Base-by-base conservation (phyloP, 2,888 invertebrate genomes). In the Cosmopolites sordidus region DNA sequence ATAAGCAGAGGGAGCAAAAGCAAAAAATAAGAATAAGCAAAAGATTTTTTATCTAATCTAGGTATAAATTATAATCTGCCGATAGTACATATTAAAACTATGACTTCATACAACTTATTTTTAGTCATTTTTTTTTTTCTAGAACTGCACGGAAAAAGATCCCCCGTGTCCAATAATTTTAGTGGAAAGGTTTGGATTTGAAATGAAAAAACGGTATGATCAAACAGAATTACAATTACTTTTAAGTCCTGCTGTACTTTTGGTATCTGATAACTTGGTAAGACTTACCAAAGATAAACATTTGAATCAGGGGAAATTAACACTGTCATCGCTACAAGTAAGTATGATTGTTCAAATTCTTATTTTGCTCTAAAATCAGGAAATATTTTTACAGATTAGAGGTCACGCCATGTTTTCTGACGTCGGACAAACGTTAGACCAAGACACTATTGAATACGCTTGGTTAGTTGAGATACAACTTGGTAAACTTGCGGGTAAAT, bases 321-420 rank as follows among this genome's bases (percentile, higher is more conserved):
- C 92, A 78, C 75, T 93, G 2, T 91, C 92, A 1, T 90, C 91
- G 0, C 79, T 92, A 42, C 91, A 92, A 73, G 82, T 94, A 65
- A 59, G 39, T 46, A 12, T 5, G 6, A 40, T 8, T 6, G 5
- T 16, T 16, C 16, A 33, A 33, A 33, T 33, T 9, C n/a, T n/a
- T 9, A 33, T 3, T 33, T 12, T 12, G 3, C 8, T 3, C 11
- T 33, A 12, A 9, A 33, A 6, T 33, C 3, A 33, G 11, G n/a
- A 5, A 16, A 16, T 16, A 16, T 16, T 15, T 42, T 22, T 48
- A 22, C 8, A 89, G 81, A 82, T 91, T 53, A 82, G 98, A 62
- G 98, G 97, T 0, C 94, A 96, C 71, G 95, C 94, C 0, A 91
- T 95, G 86, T 99, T 98, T 69, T 97, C 97, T 62, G 92, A 92